These are phyloP conservation scores for Folsomia candida DNA, from an alignment of 2,888 invertebrate genomes.

Conservation along the genomic window DNA sequence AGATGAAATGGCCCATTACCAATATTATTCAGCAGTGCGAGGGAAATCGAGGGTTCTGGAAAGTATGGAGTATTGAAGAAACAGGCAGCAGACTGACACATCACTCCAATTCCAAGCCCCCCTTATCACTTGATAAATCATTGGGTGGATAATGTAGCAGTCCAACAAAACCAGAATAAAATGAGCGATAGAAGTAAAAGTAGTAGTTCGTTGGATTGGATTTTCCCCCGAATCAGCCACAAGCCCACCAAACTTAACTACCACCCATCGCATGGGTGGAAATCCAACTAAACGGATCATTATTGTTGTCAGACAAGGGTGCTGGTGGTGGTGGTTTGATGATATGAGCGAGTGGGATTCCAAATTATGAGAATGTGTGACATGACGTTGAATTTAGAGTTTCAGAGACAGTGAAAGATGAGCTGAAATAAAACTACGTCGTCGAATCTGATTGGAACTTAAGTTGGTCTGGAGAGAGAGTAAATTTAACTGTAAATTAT, in stretches of 20 bases:
- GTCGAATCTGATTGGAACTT: background rate
- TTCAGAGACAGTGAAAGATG: conserved; percentile 30
- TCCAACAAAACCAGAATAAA: background rate
- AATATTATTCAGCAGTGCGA: conserved; percentile 4
- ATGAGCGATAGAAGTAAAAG: background rate
- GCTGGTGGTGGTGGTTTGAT: background rate
- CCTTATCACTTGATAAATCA: conserved; percentile 36
- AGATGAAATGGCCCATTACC: conserved; percentile 19
- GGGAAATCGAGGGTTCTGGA: conserved; percentile 1
- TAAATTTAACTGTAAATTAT: background rate
- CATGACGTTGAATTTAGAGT: background rate
- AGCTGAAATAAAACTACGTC: conserved; percentile 2
- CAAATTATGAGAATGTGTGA: background rate
- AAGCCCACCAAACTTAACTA: background rate
- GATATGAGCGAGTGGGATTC: background rate
- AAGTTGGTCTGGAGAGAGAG: background rate
- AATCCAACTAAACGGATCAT: background rate
- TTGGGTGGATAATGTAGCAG: conserved; percentile 20
- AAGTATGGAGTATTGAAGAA: background rate
- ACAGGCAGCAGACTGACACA: background rate
- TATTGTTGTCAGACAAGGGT: background rate
- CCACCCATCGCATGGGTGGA: background rate
- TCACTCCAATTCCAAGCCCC: background rate
- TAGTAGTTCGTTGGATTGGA: background rate
- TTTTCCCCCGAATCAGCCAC: background rate